Evolutionary conservation across 2,888 invertebrate genomes (phyloP), one percentile per base, ranked within the genome.

Genomic region (Stenotaenia linearis): DNA sequence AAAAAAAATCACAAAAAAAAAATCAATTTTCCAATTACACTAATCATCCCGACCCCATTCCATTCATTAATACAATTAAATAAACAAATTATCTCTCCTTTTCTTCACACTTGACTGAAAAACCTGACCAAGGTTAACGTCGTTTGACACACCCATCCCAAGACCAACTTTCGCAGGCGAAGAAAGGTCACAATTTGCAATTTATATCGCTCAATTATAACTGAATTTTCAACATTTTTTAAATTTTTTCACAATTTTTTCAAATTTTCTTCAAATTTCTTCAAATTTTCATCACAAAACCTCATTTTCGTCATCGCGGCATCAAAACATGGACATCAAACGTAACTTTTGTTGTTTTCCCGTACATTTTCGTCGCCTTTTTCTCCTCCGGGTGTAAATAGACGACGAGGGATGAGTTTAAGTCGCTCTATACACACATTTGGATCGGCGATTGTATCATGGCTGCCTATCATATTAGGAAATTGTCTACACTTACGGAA

Each of bases 401-500:
- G n/a, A n/a, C n/a, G n/a, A n/a, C n/a, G n/a, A 35, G 76, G 23
- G 30, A 69, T 25, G 25, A 40, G 23, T 12, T 69, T 25, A 69
- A 69, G 23, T 69, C 69, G n/a, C n/a, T n/a, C 69, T 69, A 1
- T 10, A 28, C 69, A 69, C 69, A 28, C 7, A 23, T 76, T 76
- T 76, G 10, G 10, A 15, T n/a, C 10, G 32, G 18, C 37, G 75
- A 18, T 32, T 40, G 40, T 40, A 40, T 35, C 76, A 76, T 40
- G 76, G 35, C 76, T 40, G 76, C 40, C 76, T 40, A 35, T 28
- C 61, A 74, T 40, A 75, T 85, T 85, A 69, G 69, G 69, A 69
- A 69, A 69, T 75, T 56, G 61, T 32, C n/a, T 56, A 87, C 88
- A 96, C 97, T 96, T 90, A 98, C 97, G 97, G 96, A 89, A 93